Evolutionary conservation across 2,113 vertebrate genomes (phyloP), one percentile per base, ranked within the genome.

Genomic region (Mirounga angustirostris): DNA sequence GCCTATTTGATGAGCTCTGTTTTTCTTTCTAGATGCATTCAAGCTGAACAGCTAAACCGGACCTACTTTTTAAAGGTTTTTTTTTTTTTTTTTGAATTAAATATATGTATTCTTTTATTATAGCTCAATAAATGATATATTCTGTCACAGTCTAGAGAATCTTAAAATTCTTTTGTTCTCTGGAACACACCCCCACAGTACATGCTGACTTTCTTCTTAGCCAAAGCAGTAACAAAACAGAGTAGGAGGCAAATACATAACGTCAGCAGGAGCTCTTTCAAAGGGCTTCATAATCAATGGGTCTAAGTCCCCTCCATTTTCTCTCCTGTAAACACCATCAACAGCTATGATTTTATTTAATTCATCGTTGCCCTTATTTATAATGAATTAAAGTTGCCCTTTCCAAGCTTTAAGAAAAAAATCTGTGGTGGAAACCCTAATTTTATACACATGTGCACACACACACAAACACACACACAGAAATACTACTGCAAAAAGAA

Each of bases 311-410:
- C 5, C 8, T 58, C 74, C 50, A 67, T 7, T 69, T 14, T 54
- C 30, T 91, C 26, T 18, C 40, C 46, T 28, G 43, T 7, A 95
- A 93, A 90, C 7, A 88, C 10, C 97, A 96, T 95, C 82, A 95
- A 71, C 97, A 92, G 2, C 46, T 52, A 89, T 94, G 19, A 91
- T 71, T 95, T 28, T 95, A 92, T 95, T 28, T 95, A 92, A 97
- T 56, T 74, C 87, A 97, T 96, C 73, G 36, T 97, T 92, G 91
- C 52, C 67, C 65, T 96, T 9, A 74, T 97, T 97, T 80, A 97
- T 76, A 98, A 80, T 54, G 28, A 95, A 90, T 89, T 98, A 96
- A 95, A 98, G 36, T 87, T 63, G 87, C 22, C 52, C 7, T 36
- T 95, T 95, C 16, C 80, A 76, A 59, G 52, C 18, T 85, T 85